These are phyloP conservation scores for mouse (Mus musculus) DNA, from an alignment of 2,113 vertebrate species.

Conservation along the genomic window DNA sequence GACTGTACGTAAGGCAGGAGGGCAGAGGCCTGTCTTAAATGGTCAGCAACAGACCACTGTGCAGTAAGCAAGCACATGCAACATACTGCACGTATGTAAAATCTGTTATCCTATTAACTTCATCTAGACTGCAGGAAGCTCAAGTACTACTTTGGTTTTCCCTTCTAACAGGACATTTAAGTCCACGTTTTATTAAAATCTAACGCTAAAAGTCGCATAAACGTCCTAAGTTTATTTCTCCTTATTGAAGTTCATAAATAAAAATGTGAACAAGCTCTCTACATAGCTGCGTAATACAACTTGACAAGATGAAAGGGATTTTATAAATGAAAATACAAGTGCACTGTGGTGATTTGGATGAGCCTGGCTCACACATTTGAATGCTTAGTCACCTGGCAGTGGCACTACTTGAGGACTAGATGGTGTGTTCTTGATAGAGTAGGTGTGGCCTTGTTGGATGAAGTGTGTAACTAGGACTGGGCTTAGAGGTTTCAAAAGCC, in stretches of 20 bases:
- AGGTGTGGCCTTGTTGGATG: background rate
- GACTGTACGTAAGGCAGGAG: rapidly evolving
- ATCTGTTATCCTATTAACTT: background rate
- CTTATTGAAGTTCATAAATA: background rate
- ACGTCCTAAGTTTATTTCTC: background rate
- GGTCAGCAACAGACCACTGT: background rate
- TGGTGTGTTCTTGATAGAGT: background rate
- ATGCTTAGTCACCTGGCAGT: background rate
- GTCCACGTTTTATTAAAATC: background rate
- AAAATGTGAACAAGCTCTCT: background rate
- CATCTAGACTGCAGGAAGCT: background rate
- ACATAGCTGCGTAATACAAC: background rate
- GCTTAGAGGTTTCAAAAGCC: background rate
- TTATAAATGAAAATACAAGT: background rate
- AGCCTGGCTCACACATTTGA: background rate
- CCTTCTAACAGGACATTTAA: background rate
- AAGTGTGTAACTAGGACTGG: background rate
- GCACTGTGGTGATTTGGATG: background rate
- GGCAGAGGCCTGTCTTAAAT: background rate
- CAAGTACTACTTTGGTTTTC: background rate
- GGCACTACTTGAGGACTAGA: background rate
- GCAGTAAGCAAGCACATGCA: background rate
- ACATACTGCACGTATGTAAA: background rate
- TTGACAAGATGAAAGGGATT: background rate
- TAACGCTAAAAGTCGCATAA: background rate